Conservation (phyloP, 1,140 invertebrate genomes). For the Drosophila miranda region DNA sequence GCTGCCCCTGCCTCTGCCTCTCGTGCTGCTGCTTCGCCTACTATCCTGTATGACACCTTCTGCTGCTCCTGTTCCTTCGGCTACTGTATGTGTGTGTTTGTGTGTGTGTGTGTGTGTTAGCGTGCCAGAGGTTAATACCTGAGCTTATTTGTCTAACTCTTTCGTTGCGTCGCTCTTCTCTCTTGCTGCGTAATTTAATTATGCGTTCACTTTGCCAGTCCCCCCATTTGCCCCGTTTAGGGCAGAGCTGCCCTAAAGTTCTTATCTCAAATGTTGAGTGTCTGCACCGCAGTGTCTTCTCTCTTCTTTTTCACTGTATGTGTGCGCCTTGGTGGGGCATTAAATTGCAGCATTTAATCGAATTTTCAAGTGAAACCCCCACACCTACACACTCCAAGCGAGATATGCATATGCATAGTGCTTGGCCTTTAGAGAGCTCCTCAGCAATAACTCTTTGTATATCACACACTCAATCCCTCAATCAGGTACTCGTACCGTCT, state of each 20-base stretch:
- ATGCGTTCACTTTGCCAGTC: constrained; percentile 78
- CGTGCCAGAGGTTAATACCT: constrained; percentile 82
- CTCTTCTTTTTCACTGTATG: neutral
- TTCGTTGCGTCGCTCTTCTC: constrained; percentile 57
- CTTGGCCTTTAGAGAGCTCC: too few species aligned
- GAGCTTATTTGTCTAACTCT: constrained; percentile 82
- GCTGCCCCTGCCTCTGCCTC: constrained; percentile 1
- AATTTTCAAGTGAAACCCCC: constrained; percentile 63
- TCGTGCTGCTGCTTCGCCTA: neutral
- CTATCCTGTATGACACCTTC: too few species aligned
- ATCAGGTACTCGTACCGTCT: too few species aligned
- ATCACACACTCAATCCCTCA: too few species aligned
- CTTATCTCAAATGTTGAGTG: constrained; percentile 69
- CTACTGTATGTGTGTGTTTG: constrained; percentile 19
- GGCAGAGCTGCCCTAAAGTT: constrained; percentile 21
- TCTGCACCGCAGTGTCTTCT: constrained; percentile 47
- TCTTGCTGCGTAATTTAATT: constrained; percentile 81
- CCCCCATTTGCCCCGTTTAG: neutral
- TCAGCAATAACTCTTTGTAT: too few species aligned
- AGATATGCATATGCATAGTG: too few species aligned
- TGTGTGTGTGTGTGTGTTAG: constrained; percentile 53
- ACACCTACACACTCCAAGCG: too few species aligned
- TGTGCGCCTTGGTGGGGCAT: constrained; percentile 32
- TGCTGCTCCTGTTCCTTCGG: constrained; percentile 1
- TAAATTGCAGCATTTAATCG: constrained; percentile 79